These are phyloP conservation scores for Halisarca cf. caerulea DNA, from an alignment of 37 sponge, comb jelly and placozoan species.

Conservation along the genomic window DNA sequence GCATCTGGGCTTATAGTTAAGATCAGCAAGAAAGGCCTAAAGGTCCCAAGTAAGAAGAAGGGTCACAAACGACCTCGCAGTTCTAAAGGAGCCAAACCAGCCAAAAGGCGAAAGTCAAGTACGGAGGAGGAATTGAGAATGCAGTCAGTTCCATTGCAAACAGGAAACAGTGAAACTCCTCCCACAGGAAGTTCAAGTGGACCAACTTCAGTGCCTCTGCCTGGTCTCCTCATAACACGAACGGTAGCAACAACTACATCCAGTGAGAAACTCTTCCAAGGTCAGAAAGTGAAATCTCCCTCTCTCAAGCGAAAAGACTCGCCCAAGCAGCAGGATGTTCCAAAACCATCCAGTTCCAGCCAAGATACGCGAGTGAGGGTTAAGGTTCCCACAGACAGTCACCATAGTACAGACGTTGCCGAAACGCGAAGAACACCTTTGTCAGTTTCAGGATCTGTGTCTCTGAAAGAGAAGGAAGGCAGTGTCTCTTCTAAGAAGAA, in stretches of 20 bases:
- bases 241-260: not conserved
- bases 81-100: not conserved
- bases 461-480: too few species aligned
- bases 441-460: too few species aligned
- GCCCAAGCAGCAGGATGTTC: not conserved
- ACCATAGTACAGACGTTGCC: too few species aligned
- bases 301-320: not conserved
- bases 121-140: not conserved
- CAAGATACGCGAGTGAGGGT: too few species aligned
- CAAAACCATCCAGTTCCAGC: not conserved
- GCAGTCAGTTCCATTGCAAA: not conserved
- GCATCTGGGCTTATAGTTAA: not conserved
- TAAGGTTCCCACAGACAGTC: too few species aligned
- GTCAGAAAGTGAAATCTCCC: not conserved
- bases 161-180: not conserved
- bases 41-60: not conserved
- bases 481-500: too few species aligned
- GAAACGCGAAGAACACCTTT: too few species aligned
- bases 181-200: not conserved
- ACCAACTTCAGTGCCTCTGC: not conserved
- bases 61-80: not conserved
- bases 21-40: not conserved
- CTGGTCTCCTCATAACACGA: not conserved
- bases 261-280: not conserved
- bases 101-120: not conserved